Conservation (phyloP, 2,113 vertebrate species). For the Onychorhynchus coronatus region DNA sequence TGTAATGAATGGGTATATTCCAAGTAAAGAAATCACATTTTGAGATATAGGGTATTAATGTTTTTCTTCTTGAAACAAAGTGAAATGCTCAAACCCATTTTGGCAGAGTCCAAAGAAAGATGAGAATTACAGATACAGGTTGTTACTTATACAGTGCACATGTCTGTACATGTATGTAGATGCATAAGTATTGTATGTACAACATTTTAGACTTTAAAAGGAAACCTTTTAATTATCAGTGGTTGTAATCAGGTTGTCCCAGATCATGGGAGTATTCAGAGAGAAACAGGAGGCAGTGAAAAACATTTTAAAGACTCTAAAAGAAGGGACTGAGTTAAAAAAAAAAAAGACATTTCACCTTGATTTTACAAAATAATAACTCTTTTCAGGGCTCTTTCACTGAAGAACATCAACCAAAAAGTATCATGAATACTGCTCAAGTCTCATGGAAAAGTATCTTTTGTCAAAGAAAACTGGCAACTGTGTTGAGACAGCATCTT, state of each 20-base stretch:
- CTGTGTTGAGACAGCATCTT: not conserved
- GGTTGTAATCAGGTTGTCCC: fast-evolving
- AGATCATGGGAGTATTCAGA: not conserved
- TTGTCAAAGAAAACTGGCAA: not conserved
- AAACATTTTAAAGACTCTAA: not conserved
- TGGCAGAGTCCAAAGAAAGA: not conserved
- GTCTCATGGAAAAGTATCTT: not conserved
- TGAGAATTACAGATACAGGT: not conserved
- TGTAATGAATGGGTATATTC: not conserved
- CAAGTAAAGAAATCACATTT: not conserved
- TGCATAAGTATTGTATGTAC: not conserved
- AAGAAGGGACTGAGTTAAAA: not conserved
- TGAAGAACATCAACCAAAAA: not conserved
- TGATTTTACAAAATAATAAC: not conserved
- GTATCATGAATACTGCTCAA: not conserved
- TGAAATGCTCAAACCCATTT: not conserved
- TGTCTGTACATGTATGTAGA: not conserved
- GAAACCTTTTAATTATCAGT: not conserved
- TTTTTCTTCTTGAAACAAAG: not conserved
- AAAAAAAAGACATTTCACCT: not conserved
- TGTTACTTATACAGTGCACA: not conserved
- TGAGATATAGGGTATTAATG: not conserved
- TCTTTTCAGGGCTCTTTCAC: not conserved
- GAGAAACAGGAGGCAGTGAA: conserved; percentile 7
- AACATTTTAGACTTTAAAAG: not conserved